These are phyloP conservation scores for Lontra canadensis DNA, from an alignment of 2,113 vertebrate genomes.

Conservation along the genomic window DNA sequence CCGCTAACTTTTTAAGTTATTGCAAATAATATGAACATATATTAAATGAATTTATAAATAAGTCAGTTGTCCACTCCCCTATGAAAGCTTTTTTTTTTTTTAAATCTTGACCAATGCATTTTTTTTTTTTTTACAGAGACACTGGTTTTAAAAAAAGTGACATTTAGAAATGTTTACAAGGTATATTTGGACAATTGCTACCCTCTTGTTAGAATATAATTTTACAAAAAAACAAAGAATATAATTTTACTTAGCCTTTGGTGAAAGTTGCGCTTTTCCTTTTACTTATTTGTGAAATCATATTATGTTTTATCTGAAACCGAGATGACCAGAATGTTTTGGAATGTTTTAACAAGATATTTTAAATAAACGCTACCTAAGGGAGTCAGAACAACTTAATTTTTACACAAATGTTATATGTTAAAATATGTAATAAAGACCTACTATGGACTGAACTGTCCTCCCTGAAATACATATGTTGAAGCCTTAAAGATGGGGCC, in stretches of 20 bases:
- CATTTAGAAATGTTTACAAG: background rate
- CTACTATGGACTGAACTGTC: background rate
- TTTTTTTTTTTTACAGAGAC: conserved; percentile 35
- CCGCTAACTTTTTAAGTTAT: conserved; percentile 64
- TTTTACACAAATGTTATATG: background rate
- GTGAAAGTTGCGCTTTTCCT: background rate
- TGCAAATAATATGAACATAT: conserved; percentile 45
- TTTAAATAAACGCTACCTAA: background rate
- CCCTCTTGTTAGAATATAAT: conserved; percentile 23
- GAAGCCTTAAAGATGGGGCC: background rate
- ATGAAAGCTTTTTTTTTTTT: background rate
- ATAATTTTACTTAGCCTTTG: background rate
- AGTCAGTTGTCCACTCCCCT: conserved; percentile 37
- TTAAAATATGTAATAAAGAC: background rate
- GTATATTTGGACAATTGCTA: background rate
- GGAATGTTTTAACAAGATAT: background rate
- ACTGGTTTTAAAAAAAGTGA: background rate
- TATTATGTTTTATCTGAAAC: background rate
- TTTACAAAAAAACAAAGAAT: background rate
- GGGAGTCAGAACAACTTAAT: background rate
- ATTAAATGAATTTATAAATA: conserved; percentile 72
- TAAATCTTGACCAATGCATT: conserved; percentile 10
- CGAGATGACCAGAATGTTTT: background rate
- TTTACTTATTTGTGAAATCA: background rate
- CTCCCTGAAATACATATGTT: background rate